phyloP scores from a whole-genome alignment of 2,797 vertebrate genomes.

The Pseudochirops cupreus region DNA sequence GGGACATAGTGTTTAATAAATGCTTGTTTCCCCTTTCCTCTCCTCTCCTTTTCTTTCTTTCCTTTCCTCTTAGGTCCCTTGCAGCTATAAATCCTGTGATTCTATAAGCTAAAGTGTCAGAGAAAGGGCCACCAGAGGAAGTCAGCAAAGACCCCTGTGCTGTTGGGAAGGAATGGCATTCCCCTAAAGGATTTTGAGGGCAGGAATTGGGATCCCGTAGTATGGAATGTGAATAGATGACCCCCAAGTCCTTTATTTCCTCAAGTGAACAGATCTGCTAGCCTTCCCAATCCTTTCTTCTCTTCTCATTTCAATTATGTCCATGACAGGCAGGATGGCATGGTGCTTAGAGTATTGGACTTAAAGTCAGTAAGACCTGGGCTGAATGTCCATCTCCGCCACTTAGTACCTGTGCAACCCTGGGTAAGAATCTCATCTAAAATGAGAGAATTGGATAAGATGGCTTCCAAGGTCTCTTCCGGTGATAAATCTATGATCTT shows the following conservation, averaged over 20 bases:
- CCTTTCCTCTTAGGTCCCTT: background rate
- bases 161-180: background rate
- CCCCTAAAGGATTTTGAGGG: background rate
- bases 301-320: background rate
- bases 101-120: background rate
- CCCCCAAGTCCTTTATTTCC: background rate
- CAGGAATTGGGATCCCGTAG: background rate
- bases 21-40: background rate
- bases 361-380: background rate
- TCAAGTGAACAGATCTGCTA: background rate
- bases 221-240: background rate
- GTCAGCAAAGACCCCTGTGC: background rate
- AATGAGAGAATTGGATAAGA: background rate
- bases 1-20: background rate
- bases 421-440: background rate
- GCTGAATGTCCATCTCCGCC: background rate
- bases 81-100: background rate
- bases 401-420: background rate
- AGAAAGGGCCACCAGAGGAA: background rate
- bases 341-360: background rate
- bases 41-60: background rate
- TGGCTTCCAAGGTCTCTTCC: background rate
- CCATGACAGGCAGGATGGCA: background rate
- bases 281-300: conserved; percentile 7
- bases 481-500: background rate